Conservation (phyloP, 2,113 vertebrate genomes). For the Rhombomys opimus region DNA sequence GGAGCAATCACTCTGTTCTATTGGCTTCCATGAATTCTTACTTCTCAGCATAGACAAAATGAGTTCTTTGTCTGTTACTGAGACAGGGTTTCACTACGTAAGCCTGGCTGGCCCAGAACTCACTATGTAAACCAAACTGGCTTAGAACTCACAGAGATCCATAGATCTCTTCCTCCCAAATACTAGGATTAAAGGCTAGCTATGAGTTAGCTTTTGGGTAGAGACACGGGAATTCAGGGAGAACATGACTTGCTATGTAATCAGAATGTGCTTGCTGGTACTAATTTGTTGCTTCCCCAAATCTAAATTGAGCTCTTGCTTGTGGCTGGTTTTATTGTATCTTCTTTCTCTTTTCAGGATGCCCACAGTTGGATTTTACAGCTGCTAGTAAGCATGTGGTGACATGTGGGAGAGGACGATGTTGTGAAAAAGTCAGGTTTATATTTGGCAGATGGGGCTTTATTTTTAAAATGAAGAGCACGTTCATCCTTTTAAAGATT, state of each 20-base stretch:
- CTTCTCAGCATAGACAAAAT: background rate
- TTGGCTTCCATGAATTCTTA: background rate
- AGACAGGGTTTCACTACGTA: background rate
- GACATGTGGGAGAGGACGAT: background rate
- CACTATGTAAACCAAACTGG: background rate
- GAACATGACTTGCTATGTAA: background rate
- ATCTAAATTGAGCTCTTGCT: background rate
- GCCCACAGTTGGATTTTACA: background rate
- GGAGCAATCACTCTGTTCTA: background rate
- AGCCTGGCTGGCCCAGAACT: background rate
- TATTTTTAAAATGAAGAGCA: background rate
- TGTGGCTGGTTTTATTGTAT: background rate
- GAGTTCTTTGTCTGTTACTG: background rate
- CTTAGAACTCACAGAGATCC: background rate
- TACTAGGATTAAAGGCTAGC: background rate
- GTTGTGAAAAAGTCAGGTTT: background rate
- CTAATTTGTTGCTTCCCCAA: background rate
- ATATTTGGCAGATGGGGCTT: background rate
- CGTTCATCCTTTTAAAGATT: constrained; percentile 2
- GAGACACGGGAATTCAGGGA: background rate
- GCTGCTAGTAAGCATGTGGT: background rate
- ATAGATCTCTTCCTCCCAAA: background rate
- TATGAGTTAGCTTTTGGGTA: background rate
- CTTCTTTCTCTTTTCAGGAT: background rate
- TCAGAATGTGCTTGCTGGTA: background rate